phyloP scores from a whole-genome alignment of 2,888 invertebrate genomes.

The Limenitis camilla region DNA sequence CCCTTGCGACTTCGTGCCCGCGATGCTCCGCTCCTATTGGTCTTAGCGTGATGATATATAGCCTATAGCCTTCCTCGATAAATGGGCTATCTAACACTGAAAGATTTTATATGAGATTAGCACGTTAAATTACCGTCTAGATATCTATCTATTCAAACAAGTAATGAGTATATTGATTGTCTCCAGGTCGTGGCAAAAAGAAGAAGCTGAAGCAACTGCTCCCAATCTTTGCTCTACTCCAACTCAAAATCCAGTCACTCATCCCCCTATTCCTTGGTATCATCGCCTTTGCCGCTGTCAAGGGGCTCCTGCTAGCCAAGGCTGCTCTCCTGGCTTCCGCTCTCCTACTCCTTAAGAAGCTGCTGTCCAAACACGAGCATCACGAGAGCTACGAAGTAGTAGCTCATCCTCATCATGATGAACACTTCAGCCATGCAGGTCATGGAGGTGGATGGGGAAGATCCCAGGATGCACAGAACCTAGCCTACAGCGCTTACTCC shows the following conservation, averaged over 20 bases:
- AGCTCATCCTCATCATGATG: constrained; percentile 78
- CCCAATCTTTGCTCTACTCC: constrained; percentile 83
- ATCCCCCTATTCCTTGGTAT: constrained; percentile 83
- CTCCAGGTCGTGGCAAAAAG: constrained; percentile 85
- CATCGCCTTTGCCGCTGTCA: constrained; percentile 86
- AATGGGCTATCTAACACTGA: too few species aligned
- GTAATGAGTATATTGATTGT: constrained; percentile 20
- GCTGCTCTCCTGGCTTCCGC: constrained; percentile 85
- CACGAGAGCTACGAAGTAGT: constrained; percentile 86
- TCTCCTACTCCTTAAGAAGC: constrained; percentile 79
- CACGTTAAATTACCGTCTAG: too few species aligned
- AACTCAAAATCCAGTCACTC: constrained; percentile 84
- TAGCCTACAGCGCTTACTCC: constrained; percentile 82
- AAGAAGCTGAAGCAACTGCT: constrained; percentile 84
- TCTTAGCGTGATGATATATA: too few species aligned
- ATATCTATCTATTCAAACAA: too few species aligned
- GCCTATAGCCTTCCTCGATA: too few species aligned
- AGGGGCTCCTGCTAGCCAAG: constrained; percentile 89
- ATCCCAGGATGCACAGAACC: constrained; percentile 77
- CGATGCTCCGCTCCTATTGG: too few species aligned
- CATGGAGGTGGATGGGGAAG: constrained; percentile 78
- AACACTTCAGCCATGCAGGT: constrained; percentile 73
- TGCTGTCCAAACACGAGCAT: constrained; percentile 79
- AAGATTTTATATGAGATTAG: too few species aligned
- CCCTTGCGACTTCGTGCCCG: too few species aligned